A percentile compares a stretch with the other conserved stretches of the same genome.
Evolutionary conservation across 1,140 invertebrate genomes (phyloP).

Genomic region (Drosophila kikkawai): DNA sequence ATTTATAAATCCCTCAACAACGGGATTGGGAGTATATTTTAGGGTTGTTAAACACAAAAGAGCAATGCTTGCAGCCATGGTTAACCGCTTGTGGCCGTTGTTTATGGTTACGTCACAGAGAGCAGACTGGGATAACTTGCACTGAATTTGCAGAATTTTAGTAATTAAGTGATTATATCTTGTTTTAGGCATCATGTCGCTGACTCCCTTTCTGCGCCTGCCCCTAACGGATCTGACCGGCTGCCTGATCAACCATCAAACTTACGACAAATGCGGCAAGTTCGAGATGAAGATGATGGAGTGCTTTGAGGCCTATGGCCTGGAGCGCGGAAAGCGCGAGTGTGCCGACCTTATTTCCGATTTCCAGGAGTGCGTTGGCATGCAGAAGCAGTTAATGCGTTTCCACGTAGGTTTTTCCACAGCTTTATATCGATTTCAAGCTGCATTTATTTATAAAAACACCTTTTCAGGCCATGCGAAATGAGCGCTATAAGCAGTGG

Average conservation of each 20-base stretch:
- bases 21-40: not conserved
- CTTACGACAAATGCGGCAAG: slow-evolving; percentile 87
- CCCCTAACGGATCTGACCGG: slow-evolving; percentile 89
- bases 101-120: slow-evolving; percentile 76
- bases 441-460: slow-evolving; percentile 7
- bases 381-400: slow-evolving; percentile 87
- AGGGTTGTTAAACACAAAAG: not conserved
- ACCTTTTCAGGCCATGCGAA: slow-evolving; percentile 85
- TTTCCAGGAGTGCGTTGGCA: slow-evolving; percentile 88
- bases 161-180: not conserved
- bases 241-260: slow-evolving; percentile 87
- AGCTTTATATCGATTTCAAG: not conserved
- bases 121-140: not conserved
- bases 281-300: slow-evolving; percentile 89
- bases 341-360: slow-evolving; percentile 88
- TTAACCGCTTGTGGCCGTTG: not conserved
- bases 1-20: not conserved
- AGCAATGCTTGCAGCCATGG: not conserved
- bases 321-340: slow-evolving; percentile 86
- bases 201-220: slow-evolving; percentile 87
- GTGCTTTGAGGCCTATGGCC: slow-evolving; percentile 91
- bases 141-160: not conserved
- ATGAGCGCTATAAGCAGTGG: slow-evolving; percentile 87
- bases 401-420: slow-evolving; percentile 83
- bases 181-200: slow-evolving; percentile 78